Conservation (phyloP, 2,888 invertebrate genomes). For the Eilema griseolum region DNA sequence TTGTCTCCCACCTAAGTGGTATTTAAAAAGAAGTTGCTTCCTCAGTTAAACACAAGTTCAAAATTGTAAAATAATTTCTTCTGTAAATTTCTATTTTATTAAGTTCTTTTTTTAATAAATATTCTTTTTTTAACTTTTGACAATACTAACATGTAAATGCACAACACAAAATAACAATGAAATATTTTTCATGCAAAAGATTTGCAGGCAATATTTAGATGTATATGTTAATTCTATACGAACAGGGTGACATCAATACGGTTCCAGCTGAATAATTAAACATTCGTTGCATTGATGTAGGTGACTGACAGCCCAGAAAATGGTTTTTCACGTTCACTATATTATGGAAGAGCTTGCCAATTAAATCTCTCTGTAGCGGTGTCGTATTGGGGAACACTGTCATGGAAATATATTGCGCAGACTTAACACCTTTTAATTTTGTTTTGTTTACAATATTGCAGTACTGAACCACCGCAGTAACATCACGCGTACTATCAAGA, state of each 20-base stretch:
- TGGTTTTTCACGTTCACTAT: slow-evolving; percentile 42
- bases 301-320: slow-evolving; percentile 50
- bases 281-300: slow-evolving; percentile 35
- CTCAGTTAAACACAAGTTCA: too few relatives aligned
- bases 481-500: too few relatives aligned
- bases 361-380: slow-evolving; percentile 25
- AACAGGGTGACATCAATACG: slow-evolving; percentile 21
- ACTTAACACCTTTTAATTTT: slow-evolving; percentile 1
- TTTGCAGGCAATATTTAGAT: slow-evolving; percentile 36
- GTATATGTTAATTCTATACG: slow-evolving; percentile 25
- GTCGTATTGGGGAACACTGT: background rate
- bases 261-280: slow-evolving; percentile 49
- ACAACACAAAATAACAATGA: too few relatives aligned
- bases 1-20: too few relatives aligned
- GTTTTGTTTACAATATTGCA: background rate
- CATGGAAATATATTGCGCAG: background rate
- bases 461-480: too few relatives aligned
- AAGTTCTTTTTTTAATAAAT: too few relatives aligned
- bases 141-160: too few relatives aligned
- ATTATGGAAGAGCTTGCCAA: slow-evolving; percentile 38
- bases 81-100: too few relatives aligned
- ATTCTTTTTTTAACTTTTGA: too few relatives aligned
- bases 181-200: background rate
- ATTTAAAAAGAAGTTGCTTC: too few relatives aligned
- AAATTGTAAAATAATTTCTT: too few relatives aligned